Evolutionary conservation across 1,140 invertebrate genomes (phyloP).

Genomic region (Drosophila bipectinata): DNA sequence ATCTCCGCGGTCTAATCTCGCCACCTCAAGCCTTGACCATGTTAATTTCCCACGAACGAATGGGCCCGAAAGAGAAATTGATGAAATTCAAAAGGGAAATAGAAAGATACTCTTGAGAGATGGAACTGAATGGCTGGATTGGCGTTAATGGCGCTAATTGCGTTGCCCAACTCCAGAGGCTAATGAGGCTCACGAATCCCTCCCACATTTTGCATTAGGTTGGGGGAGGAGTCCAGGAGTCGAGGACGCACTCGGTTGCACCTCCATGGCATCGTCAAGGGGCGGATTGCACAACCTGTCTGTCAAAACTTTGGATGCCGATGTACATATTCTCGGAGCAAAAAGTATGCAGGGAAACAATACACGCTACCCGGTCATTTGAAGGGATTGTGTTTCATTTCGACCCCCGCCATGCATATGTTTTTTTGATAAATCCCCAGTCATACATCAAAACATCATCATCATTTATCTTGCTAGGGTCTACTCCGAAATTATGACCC

Average conservation of each 20-base stretch:
- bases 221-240: constrained; percentile 8
- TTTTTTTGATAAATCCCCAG: constrained; percentile 67
- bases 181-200: constrained; percentile 1
- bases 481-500: constrained; percentile 33
- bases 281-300: constrained; percentile 25
- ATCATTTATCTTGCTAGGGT: constrained; percentile 49
- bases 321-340: constrained; percentile 18
- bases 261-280: not conserved
- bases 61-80: constrained; percentile 54
- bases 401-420: constrained; percentile 35
- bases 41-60: constrained; percentile 60
- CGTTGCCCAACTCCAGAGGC: constrained; percentile 47
- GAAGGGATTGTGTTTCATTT: constrained; percentile 30
- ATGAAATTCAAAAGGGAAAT: constrained; percentile 6
- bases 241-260: constrained; percentile 8
- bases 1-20: constrained; percentile 20
- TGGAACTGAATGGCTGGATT: not conserved
- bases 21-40: constrained; percentile 64
- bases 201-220: not conserved
- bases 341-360: constrained; percentile 11
- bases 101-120: too few species aligned
- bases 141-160: constrained; percentile 20
- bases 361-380: constrained; percentile 58
- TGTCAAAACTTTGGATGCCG: constrained; percentile 31
- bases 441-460: constrained; percentile 73